These are phyloP conservation scores for Hydrozoanthus tunicans DNA, from an alignment of 64 coral and sea anemone genomes.

Conservation along the genomic window DNA sequence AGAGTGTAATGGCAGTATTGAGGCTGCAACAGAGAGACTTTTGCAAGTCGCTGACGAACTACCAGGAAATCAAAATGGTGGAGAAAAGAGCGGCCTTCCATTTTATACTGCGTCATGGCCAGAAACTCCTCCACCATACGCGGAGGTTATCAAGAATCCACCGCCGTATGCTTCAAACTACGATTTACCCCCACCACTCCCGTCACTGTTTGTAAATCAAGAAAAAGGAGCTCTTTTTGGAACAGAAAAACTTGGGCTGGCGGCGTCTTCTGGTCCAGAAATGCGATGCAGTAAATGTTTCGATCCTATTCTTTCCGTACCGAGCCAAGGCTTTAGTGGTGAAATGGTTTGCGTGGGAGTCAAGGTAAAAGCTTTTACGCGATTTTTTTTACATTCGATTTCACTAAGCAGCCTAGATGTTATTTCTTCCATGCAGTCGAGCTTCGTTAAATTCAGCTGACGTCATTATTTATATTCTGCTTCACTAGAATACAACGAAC, in stretches of 20 bases:
- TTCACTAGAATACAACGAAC: no score
- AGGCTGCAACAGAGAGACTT: slow-evolving; percentile 54
- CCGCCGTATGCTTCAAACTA: slow-evolving; percentile 75
- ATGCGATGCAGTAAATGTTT: slow-evolving; percentile 90
- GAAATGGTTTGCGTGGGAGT: slow-evolving; percentile 81
- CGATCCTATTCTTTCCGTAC: slow-evolving; percentile 76
- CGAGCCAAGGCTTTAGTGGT: slow-evolving; percentile 75
- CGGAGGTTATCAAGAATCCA: slow-evolving; percentile 56
- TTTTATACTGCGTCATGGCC: slow-evolving; percentile 27
- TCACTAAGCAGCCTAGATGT: no score
- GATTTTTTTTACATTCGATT: no score
- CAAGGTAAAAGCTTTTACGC: slow-evolving; percentile 49
- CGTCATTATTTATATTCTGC: no score
- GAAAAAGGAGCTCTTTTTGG: slow-evolving; percentile 69
- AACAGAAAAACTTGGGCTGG: slow-evolving; percentile 44
- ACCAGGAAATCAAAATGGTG: neutral
- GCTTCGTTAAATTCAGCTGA: no score
- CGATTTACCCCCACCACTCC: slow-evolving; percentile 51
- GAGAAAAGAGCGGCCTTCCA: slow-evolving; percentile 17
- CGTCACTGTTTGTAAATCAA: slow-evolving; percentile 77
- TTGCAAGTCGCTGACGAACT: slow-evolving; percentile 20
- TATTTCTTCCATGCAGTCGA: no score
- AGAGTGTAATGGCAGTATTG: slow-evolving; percentile 63
- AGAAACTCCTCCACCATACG: slow-evolving; percentile 42
- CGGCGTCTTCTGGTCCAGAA: slow-evolving; percentile 10